Evolutionary conservation across 2,797 vertebrate species (phyloP), one percentile per base, ranked within the genome.

Genomic region (Anguilla pacifica): DNA sequence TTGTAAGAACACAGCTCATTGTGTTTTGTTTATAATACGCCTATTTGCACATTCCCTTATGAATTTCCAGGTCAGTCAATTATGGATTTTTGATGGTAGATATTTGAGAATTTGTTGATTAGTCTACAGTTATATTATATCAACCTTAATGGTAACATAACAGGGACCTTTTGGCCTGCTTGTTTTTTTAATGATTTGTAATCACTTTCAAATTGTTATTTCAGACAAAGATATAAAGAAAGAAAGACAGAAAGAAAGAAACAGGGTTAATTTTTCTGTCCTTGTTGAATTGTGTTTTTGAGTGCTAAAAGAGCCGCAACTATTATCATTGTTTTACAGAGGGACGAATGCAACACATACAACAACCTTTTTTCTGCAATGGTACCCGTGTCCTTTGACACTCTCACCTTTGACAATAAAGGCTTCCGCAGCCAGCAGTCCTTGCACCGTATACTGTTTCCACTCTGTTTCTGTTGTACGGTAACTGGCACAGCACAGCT

Each of bases 391-490:
- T 46, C 43, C 9, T 46, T 51, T 53, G 46, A 28, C 19, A 43
- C 15, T 43, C 74, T 79, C 39, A 13, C 35, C 39, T 19, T 43
- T 19, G 13, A 79, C 13, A 43, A 19, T 22, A 7, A 43, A 51
- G 22, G 49, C 4, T 53, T 53, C 19, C 22, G 28, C 9, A 10
- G 25, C 28, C 11, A 28, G 31, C 28, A 35, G 15, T 57, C 53
- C 4, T 28, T 28, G 49, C 49, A 11, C 4, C 35, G 9, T 90
- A 51, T 43, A 55, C 46, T 88, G 83, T 90, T 86, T 81, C 70
- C 19, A 31, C 83, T 43, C 59, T 39, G 87, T 74, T 77, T 57
- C 83, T 83, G 28, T 77, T 39, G n/a, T 83, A 57, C 13, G 25
- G 86, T 61, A 64, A 61, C 31, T 53, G 83, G 70, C 53, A 79